Base-by-base conservation (phyloP, 2,113 vertebrate species). In the Grammatotria lemairii region DNA sequence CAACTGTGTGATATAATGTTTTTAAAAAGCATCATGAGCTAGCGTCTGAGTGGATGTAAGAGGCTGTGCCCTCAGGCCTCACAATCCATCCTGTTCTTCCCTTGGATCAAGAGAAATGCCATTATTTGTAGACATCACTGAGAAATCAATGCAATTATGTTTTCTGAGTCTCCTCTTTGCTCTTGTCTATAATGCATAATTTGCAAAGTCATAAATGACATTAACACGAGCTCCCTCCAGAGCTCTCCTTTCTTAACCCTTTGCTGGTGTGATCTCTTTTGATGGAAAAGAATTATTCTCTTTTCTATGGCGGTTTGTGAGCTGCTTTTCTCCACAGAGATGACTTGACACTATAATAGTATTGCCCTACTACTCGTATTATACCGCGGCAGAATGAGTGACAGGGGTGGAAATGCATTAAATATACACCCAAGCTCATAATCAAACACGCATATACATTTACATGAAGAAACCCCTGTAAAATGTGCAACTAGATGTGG, bases 41-140 rank as follows among this genome's bases (percentile, higher is more conserved):
- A 1, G 58, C 79, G 88, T 63, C 83, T 84, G 16, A 84, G 88
- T 88, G 85, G 80, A 90, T 85, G 78, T 60, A 85, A 87, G 87
- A 90, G 86, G 80, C 54, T 65, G 78, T 91, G 95, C 92, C 92
- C 91, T 91, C 87, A 40, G 90, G 94, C 94, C 94, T 94, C 93
- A 90, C 89, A 95, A 92, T 94, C 90, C 89, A 91, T 93, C 96
- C 94, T 83, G 88, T 88, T 91, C 84, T 88, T 95, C 93, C 85
- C 85, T 63, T 86, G 95, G 96, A 97, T 97, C 96, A 97, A 97
- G 96, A 94, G 93, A 96, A 95, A 94, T 93, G 95, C 96, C 96
- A 95, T 94, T 95, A 96, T 95, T 96, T 96, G 94, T 93, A 95
- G 95, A 94, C 91, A 92, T 97, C 95, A 95, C 95, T 94, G 91